phyloP scores from a whole-genome alignment of 2,113 vertebrate species.

The Cromileptes altivelis region DNA sequence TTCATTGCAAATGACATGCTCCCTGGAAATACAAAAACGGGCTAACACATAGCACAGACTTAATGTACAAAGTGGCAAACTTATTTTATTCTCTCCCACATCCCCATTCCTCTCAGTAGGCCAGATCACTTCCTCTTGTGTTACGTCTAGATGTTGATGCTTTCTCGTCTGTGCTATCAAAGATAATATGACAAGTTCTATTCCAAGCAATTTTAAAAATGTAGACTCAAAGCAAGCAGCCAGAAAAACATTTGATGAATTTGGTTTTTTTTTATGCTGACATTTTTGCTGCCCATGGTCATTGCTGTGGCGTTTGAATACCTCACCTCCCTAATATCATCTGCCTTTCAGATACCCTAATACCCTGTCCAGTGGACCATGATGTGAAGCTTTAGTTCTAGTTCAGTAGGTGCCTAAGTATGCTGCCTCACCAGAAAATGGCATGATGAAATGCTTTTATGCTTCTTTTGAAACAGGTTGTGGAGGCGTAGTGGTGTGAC shows the following conservation, averaged over 20 bases:
- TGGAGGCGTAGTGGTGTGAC: neutral
- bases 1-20: conserved; percentile 16
- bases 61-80: neutral
- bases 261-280: neutral
- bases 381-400: neutral
- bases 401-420: neutral
- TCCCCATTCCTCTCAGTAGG: neutral
- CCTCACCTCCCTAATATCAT: neutral
- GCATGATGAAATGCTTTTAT: neutral
- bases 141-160: conserved; percentile 15
- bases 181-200: conserved; percentile 2
- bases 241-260: neutral
- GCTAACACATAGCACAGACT: neutral
- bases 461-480: neutral
- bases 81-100: neutral
- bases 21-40: neutral
- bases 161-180: neutral
- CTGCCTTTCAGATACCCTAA: neutral
- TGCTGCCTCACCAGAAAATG: neutral
- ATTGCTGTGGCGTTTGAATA: neutral
- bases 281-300: neutral
- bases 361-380: neutral
- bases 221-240: conserved; percentile 5
- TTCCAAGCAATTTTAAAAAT: conserved; percentile 2
- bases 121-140: neutral